phyloP scores from a whole-genome alignment of 2,113 vertebrate species.

The Leuciscus idus region DNA sequence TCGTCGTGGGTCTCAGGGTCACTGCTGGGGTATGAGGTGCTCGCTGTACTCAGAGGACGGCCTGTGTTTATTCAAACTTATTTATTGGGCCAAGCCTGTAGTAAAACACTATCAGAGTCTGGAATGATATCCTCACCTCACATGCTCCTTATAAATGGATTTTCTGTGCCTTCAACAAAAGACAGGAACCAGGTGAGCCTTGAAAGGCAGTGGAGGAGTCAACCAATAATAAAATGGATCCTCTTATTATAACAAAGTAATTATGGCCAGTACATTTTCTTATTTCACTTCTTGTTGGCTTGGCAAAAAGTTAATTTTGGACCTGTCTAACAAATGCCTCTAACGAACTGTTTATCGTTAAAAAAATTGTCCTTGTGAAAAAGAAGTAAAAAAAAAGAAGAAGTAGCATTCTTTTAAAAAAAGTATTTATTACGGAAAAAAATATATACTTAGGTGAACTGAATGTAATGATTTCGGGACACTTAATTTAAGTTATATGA shows the following conservation, averaged over 20 bases:
- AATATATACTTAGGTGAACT: no score
- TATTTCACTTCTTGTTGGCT: no score
- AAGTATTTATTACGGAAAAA: no score
- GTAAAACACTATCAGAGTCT: conserved; percentile 64
- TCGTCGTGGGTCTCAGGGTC: neutral
- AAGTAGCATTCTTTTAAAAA: no score
- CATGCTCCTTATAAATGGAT: conserved; percentile 44
- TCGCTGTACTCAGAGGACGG: neutral
- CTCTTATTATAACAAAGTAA: neutral
- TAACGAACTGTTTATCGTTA: no score
- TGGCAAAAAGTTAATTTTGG: no score
- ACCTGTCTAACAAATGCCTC: no score
- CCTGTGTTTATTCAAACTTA: conserved; percentile 67
- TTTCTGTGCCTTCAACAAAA: conserved; percentile 8
- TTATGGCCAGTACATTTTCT: neutral
- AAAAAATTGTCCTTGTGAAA: no score
- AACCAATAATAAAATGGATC: neutral
- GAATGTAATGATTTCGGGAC: no score
- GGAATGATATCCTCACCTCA: conserved; percentile 22
- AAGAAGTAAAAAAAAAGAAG: no score
- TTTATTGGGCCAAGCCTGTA: conserved; percentile 70
- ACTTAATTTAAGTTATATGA: no score
- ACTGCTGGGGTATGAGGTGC: neutral
- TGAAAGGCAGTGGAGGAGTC: no score
- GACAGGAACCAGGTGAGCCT: neutral